Evolutionary conservation across 2,113 vertebrate genomes (phyloP).

Genomic region (Labeo catla): DNA sequence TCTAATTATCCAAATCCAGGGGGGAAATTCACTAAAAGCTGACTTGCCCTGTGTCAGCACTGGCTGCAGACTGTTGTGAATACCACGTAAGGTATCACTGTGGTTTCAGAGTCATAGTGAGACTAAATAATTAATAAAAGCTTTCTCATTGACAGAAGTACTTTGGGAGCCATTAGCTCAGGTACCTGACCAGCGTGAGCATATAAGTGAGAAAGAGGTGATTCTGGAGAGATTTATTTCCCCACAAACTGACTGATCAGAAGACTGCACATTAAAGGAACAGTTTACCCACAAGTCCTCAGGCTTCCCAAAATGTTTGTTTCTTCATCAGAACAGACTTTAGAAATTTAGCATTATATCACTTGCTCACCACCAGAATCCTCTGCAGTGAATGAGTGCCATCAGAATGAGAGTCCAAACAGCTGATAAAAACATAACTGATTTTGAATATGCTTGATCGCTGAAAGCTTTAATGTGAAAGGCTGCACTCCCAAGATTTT

Average conservation of each 20-base stretch:
- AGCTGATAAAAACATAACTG: too few species aligned
- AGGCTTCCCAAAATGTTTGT: too few species aligned
- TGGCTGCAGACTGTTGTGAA: conserved; percentile 64
- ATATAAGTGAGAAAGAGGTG: conserved; percentile 72
- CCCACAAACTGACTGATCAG: conserved; percentile 66
- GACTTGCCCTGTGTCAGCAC: conserved; percentile 42
- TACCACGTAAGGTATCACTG: conserved; percentile 67
- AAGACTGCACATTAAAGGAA: conserved; percentile 41
- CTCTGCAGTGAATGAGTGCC: neutral
- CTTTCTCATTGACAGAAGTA: conserved; percentile 74
- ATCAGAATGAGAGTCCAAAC: neutral
- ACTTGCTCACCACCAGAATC: too few species aligned
- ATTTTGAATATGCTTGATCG: too few species aligned
- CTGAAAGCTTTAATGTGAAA: neutral
- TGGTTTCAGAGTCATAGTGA: conserved; percentile 61
- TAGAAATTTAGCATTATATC: neutral
- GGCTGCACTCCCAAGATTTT: neutral
- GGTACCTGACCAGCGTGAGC: conserved; percentile 68
- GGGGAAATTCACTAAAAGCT: conserved; percentile 32
- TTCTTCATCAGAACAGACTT: too few species aligned
- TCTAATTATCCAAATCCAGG: conserved; percentile 23
- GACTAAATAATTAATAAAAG: conserved; percentile 78
- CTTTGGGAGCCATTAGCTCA: conserved; percentile 74
- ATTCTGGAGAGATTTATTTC: conserved; percentile 71
- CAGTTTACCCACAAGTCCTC: neutral